A percentile compares a stretch with the other conserved stretches of the same genome.
phyloP scores from a whole-genome alignment of 2,113 vertebrate genomes.

The Calyptomena viridis region DNA sequence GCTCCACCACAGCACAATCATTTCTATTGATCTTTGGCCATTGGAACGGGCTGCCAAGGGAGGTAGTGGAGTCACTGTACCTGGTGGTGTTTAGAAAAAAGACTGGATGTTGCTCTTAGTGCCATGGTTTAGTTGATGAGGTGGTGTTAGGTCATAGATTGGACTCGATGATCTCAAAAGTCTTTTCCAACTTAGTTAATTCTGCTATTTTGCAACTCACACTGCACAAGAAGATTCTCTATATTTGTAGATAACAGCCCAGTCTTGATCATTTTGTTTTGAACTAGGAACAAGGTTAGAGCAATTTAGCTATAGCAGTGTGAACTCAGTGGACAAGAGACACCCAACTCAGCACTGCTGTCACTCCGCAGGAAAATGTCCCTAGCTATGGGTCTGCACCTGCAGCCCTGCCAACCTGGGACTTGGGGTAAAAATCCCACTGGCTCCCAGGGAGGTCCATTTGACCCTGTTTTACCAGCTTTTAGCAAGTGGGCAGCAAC shows the following conservation, averaged over 20 bases:
- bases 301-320: fast-evolving
- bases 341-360: not conserved
- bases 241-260: not conserved
- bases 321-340: not conserved
- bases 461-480: not conserved
- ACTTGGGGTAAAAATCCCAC: not conserved
- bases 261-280: not conserved
- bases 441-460: not conserved
- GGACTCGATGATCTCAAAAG: no score
- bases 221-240: fast-evolving
- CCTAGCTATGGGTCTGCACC: not conserved
- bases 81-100: no score
- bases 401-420: not conserved
- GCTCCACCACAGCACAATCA: not conserved
- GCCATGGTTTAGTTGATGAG: no score
- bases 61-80: no score
- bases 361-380: not conserved
- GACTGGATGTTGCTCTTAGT: no score
- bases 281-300: not conserved
- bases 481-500: not conserved
- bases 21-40: not conserved
- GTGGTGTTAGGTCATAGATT: no score
- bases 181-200: no score
- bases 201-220: not conserved
- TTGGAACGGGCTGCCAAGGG: no score